These are phyloP conservation scores for Dallia pectoralis DNA, from an alignment of 2,797 vertebrate species.

Conservation along the genomic window DNA sequence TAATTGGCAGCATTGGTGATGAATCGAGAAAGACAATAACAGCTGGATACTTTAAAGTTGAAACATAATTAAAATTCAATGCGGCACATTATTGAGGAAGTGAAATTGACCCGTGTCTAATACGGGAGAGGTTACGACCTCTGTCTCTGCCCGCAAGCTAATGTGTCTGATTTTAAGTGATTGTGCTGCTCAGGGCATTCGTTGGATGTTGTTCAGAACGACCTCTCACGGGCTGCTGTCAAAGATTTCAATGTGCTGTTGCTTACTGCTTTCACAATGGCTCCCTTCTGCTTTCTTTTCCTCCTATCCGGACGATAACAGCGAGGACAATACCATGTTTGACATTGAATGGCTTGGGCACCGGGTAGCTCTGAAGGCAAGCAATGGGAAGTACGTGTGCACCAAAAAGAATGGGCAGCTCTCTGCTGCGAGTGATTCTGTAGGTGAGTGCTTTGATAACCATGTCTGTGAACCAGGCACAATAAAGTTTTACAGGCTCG, in stretches of 20 bases:
- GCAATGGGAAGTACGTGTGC: constrained; percentile 91
- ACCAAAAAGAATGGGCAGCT: constrained; percentile 97
- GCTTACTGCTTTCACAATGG: neutral
- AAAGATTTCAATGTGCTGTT: neutral
- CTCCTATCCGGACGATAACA: constrained; percentile 45
- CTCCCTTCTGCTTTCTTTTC: neutral
- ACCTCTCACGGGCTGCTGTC: neutral
- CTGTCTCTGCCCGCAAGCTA: no score
- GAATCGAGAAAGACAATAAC: no score
- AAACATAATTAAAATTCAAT: no score
- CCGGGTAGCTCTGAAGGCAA: constrained; percentile 87
- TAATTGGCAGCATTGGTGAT: no score
- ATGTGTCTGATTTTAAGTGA: no score
- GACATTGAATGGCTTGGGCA: constrained; percentile 90
- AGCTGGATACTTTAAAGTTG: no score
- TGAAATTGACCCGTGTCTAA: no score
- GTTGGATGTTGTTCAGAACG: neutral
- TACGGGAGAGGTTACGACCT: no score
- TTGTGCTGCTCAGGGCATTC: neutral
- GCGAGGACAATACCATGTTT: constrained; percentile 88
- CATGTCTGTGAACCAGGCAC: neutral
- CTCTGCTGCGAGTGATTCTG: constrained; percentile 84
- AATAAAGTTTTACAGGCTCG: neutral
- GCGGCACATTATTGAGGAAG: no score
- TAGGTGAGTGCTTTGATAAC: constrained; percentile 75